Base-by-base conservation (phyloP, 1,140 invertebrate genomes). In the Drosophila hydei region DNA sequence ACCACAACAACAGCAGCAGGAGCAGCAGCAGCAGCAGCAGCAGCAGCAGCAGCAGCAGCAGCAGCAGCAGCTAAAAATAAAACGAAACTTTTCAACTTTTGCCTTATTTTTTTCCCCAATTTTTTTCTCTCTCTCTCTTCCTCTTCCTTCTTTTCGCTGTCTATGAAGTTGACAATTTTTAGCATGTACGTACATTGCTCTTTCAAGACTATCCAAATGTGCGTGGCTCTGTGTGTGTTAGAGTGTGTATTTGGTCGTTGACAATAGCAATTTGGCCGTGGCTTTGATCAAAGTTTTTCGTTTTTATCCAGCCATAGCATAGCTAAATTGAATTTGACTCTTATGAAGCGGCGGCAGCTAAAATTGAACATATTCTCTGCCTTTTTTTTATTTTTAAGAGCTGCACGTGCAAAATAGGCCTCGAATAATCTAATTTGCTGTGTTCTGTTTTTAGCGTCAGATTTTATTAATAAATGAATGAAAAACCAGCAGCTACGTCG, bases 251-350 rank as follows among this genome's bases (percentile, higher is more conserved):
- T 55, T 56, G 64, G 51, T 48, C 63, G 74, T 73, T 68, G 77
- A 80, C 80, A 87, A 80, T 75, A 67, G 81, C 80, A 87, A 87
- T 85, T 87, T 85, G 59, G 64, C 21, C 51, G 42, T 40, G 59
- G 77, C 80, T 85, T 87, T 87, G 80, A 85, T 85, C 80, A 85
- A 85, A 87, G 70, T 79, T 83, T 43, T 60, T 59, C 18, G 27
- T 42, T 19, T 60, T 9, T 11, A 18, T 16, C 14, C 25, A 9
- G 12, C 18, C 36, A 45, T 43, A 23, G 75, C 65, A 58, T 51
- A 77, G 72, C 77, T 87, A 85, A 85, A 85, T 85, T 87, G 84
- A 85, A 80, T 85, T 85, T 80, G 77, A 77, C 70, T 85, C 77
- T 56, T 43, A 59, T 23, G 47, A 72, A 77, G 50, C 23, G 27